phyloP scores from a whole-genome alignment of 2,113 vertebrate genomes.

The Forbesichthys agassizii region DNA sequence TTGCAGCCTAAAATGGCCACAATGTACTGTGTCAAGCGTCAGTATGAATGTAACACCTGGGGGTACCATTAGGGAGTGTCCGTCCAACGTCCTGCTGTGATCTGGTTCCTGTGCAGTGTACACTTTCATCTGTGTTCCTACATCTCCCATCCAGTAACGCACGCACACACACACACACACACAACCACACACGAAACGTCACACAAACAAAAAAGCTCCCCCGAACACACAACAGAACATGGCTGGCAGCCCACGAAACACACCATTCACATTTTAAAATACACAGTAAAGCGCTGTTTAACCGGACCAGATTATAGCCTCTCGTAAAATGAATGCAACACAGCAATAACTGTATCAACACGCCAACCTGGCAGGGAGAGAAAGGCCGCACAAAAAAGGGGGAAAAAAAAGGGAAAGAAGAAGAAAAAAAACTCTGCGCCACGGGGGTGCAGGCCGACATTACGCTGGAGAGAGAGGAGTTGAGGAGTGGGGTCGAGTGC shows the following conservation, averaged over 20 bases:
- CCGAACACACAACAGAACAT: conserved; percentile 55
- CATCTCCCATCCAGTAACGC: conserved; percentile 17
- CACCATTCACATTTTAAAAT: conserved; percentile 68
- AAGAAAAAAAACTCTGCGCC: conserved; percentile 32
- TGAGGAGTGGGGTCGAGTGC: conserved; percentile 55
- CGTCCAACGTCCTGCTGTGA: conserved; percentile 9
- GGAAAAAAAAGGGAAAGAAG: background rate
- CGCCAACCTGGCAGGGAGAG: conserved; percentile 54
- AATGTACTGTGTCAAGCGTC: background rate
- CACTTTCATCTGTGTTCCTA: conserved; percentile 15
- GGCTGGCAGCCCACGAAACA: conserved; percentile 37
- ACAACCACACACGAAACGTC: conserved; percentile 13
- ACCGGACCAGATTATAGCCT: conserved; percentile 63
- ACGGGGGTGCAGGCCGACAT: conserved; percentile 53
- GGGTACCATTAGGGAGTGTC: background rate
- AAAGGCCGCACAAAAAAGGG: background rate
- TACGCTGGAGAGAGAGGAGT: conserved; percentile 32
- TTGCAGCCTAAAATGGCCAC: no score
- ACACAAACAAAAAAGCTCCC: conserved; percentile 37
- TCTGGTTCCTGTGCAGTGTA: conserved; percentile 29
- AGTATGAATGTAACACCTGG: background rate
- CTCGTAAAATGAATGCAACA: conserved; percentile 70
- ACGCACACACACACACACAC: background rate
- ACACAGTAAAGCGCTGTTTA: conserved; percentile 65
- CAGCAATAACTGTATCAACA: conserved; percentile 71